Evolutionary conservation across 2,888 invertebrate species (phyloP), one percentile per base, ranked within the genome.

Genomic region (Oscheius sp.): DNA sequence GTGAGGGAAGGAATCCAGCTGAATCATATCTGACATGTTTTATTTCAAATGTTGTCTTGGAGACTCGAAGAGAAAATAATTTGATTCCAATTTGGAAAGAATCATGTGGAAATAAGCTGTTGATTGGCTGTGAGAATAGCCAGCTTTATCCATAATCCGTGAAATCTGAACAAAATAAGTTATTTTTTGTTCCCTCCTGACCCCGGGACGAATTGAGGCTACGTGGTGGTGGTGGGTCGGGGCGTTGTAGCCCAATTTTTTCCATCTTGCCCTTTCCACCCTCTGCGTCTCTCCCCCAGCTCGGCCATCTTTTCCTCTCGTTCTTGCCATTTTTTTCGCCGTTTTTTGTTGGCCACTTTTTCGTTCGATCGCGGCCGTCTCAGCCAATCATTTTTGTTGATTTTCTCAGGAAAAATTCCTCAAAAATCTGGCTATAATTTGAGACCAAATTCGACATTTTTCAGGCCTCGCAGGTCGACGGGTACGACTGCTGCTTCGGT

Each of bases 291-390:
- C 25, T 61, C 45, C 25, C 61, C 45, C 45, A 15, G 23, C 29
- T 25, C 42, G 42, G n/a, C 23, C 61, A 29, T 61, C 61, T 61
- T 61, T 61, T 45, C 45, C 61, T 45, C 45, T 27, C 61, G 45
- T 45, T 27, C 45, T 61, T 20, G 57, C 61, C 61, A 61, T 61
- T 61, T 61, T 61, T 61, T 61, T 61, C 45, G 61, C 61, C 61
- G 42, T 61, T 61, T 61, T 58, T 61, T 61, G 45, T 45, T 20
- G 12, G 42, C 8, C 61, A 17, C 42, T 61, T 61, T 61, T 61
- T 45, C 45, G 29, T 20, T 45, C 42, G 25, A n/a, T 45, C 42
- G 29, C 29, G 6, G 29, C 45, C 45, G 15, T 10, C 17, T 31
- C 45, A n/a, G 29, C 17, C 45, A 27, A 25, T n/a, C 61, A 45